Percentiles rank a stretch among this genome's conserved stretches.
These are phyloP conservation scores for Hirudo medicinalis DNA, from an alignment of 1,140 invertebrate genomes.

Conservation along the genomic window DNA sequence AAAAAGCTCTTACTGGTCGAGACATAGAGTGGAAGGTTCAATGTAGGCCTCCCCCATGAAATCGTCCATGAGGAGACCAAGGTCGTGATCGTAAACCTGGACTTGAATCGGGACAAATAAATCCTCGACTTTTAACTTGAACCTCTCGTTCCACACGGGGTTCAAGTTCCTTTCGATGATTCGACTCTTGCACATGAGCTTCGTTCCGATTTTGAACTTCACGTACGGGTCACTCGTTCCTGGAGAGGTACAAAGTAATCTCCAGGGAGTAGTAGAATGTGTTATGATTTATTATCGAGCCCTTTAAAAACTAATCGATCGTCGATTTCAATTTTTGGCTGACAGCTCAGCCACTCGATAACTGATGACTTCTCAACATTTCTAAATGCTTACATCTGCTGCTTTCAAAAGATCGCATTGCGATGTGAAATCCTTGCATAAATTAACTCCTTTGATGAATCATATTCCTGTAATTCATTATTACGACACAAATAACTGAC, in stretches of 20 bases:
- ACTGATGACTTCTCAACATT: too few relatives aligned
- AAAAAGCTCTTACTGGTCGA: constrained; percentile 12
- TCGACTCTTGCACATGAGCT: constrained; percentile 40
- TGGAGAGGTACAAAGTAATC: constrained; percentile 22
- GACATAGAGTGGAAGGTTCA: constrained; percentile 7
- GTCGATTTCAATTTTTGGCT: too few relatives aligned
- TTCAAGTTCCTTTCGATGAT: constrained; percentile 44
- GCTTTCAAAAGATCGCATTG: too few relatives aligned
- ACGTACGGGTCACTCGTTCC: constrained; percentile 46
- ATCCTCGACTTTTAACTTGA: constrained; percentile 38
- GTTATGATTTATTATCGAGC: too few relatives aligned
- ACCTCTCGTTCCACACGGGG: constrained; percentile 45
- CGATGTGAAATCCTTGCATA: too few relatives aligned
- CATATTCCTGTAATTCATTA: too few relatives aligned
- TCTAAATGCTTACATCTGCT: too few relatives aligned
- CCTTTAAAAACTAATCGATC: too few relatives aligned
- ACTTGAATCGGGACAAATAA: constrained; percentile 23
- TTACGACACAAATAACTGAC: too few relatives aligned
- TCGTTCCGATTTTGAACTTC: constrained; percentile 42
- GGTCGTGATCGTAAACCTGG: constrained; percentile 10
- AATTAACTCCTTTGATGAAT: too few relatives aligned
- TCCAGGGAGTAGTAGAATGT: too few relatives aligned
- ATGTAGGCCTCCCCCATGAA: constrained; percentile 13
- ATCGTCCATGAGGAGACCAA: constrained; percentile 12
- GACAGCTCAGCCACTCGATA: too few relatives aligned